These are phyloP conservation scores for Narcine bancroftii DNA, from an alignment of 2,113 vertebrate species.

Conservation along the genomic window DNA sequence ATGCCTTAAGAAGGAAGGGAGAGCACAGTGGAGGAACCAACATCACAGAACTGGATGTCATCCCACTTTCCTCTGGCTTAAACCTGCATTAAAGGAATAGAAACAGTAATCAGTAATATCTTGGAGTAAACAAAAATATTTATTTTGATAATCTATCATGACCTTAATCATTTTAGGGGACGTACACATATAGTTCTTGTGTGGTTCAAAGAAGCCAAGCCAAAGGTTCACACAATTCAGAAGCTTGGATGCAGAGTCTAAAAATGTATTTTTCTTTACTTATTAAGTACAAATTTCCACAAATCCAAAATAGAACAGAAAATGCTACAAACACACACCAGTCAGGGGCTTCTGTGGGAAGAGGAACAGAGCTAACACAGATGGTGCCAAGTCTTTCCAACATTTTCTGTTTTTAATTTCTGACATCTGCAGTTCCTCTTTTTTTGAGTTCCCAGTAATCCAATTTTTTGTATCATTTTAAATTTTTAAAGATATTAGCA, in stretches of 20 bases:
- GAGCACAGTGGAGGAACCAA: not conserved
- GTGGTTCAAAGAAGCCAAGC: too few relatives aligned
- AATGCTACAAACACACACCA: too few relatives aligned
- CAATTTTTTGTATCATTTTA: not conserved
- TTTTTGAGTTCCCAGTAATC: not conserved
- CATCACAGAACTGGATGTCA: not conserved
- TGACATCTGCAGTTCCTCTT: too few relatives aligned
- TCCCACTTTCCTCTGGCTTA: not conserved
- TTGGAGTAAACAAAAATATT: not conserved
- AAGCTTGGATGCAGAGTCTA: not conserved
- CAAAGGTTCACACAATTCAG: not conserved
- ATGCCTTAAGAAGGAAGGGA: not conserved
- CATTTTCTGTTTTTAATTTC: too few relatives aligned
- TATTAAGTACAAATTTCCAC: not conserved
- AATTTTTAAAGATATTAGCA: not conserved
- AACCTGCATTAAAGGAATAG: conserved; percentile 10
- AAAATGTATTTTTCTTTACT: conserved; percentile 11
- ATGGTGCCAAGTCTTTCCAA: too few relatives aligned
- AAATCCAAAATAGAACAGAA: not conserved
- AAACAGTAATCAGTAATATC: not conserved
- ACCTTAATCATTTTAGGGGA: not conserved
- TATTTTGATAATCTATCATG: not conserved
- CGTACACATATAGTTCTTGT: not conserved
- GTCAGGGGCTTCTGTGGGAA: too few relatives aligned
- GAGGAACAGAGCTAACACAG: too few relatives aligned